Conservation (phyloP, 2,888 invertebrate genomes). For the Tribolium freemani region DNA sequence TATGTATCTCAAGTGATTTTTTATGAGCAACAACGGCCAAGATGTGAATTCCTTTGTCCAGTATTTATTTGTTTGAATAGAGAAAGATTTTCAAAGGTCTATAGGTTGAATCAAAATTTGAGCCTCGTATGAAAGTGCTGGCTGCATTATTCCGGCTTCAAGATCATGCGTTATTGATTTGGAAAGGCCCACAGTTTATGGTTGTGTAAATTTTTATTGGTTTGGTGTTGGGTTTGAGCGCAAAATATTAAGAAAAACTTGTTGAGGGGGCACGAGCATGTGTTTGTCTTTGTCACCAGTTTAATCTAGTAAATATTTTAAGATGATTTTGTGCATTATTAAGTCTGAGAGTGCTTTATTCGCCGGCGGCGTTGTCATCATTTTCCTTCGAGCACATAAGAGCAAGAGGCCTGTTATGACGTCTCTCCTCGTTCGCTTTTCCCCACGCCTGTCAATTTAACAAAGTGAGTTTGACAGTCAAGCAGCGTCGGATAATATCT, state of each 20-base stretch:
- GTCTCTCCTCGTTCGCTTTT: slow-evolving; percentile 42
- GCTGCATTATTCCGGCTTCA: background rate
- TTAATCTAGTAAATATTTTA: slow-evolving; percentile 43
- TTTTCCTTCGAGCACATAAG: slow-evolving; percentile 39
- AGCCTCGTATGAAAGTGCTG: background rate
- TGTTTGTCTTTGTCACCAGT: slow-evolving; percentile 39
- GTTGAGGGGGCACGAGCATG: slow-evolving; percentile 24
- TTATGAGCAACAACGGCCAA: background rate
- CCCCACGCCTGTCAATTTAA: slow-evolving; percentile 47
- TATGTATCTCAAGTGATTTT: background rate
- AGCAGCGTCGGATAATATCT: slow-evolving; percentile 46
- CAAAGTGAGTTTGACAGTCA: slow-evolving; percentile 48
- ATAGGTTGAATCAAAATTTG: background rate
- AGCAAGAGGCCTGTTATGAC: slow-evolving; percentile 40
- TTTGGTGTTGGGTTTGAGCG: background rate
- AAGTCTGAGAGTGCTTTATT: slow-evolving; percentile 46
- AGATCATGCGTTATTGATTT: slow-evolving; percentile 11
- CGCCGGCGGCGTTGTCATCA: slow-evolving; percentile 44
- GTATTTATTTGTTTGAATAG: background rate
- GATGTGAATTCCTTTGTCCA: background rate
- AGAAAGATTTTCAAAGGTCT: background rate
- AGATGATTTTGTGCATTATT: slow-evolving; percentile 47
- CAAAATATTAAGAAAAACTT: slow-evolving; percentile 31
- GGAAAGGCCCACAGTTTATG: background rate
- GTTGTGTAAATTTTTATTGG: slow-evolving; percentile 9